A percentile compares a stretch with the other conserved stretches of the same genome.
Conservation (phyloP, 1,140 invertebrate genomes). For the Bombus difficillimus region DNA sequence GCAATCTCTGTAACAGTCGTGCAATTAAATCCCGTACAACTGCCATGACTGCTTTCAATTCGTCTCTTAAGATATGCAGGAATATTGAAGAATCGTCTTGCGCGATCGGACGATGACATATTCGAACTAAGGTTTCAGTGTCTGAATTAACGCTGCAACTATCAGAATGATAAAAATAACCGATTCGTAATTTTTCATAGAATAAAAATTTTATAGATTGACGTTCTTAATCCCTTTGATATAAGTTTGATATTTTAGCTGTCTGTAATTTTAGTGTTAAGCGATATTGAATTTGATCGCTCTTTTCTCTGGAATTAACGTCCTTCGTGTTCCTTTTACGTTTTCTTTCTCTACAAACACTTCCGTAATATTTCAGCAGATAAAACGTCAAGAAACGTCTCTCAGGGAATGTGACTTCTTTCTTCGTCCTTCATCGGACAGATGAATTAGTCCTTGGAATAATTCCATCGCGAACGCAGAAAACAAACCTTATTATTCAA, state of each 20-base stretch:
- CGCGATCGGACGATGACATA: not conserved
- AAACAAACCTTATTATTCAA: slow-evolving; percentile 71
- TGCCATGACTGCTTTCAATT: not conserved
- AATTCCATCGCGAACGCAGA: slow-evolving; percentile 53
- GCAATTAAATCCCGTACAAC: not conserved
- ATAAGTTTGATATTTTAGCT: too few relatives aligned
- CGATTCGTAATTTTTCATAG: too few relatives aligned
- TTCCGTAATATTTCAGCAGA: not conserved
- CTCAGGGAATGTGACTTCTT: slow-evolving; percentile 15
- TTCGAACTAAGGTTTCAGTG: not conserved
- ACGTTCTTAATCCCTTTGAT: too few relatives aligned
- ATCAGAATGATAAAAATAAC: too few relatives aligned
- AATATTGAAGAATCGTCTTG: not conserved
- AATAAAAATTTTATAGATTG: too few relatives aligned
- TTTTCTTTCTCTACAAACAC: not conserved
- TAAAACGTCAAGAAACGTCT: not conserved
- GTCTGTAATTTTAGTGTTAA: too few relatives aligned
- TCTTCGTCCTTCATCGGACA: not conserved
- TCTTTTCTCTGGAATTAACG: not conserved
- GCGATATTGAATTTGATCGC: not conserved
- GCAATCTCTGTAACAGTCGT: not conserved
- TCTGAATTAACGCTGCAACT: too few relatives aligned
- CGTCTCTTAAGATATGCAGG: not conserved
- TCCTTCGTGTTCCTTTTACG: not conserved
- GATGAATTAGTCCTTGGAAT: slow-evolving; percentile 63